Conservation (phyloP, 2,113 vertebrate species). For the Pterocles burchelli region DNA sequence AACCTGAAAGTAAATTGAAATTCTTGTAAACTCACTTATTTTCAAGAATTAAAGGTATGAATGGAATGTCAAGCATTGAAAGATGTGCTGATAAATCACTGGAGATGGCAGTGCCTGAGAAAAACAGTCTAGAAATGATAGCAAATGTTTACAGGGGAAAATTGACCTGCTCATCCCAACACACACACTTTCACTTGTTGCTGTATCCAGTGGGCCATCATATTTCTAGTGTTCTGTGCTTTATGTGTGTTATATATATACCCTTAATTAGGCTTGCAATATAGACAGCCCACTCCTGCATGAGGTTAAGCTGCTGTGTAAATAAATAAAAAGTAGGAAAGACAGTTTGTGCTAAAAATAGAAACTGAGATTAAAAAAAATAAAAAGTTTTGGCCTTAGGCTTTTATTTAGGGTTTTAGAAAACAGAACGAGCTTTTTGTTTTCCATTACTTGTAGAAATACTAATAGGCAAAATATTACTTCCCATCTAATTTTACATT, state of each 20-base stretch:
- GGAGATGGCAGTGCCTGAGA: background rate
- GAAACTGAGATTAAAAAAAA: constrained; percentile 6
- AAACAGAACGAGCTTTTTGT: constrained; percentile 17
- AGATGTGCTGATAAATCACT: background rate
- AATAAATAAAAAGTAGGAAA: background rate
- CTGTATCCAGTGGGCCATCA: background rate
- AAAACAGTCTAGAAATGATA: background rate
- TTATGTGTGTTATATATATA: background rate
- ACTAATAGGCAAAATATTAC: background rate
- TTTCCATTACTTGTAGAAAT: constrained; percentile 31
- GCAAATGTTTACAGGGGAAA: background rate
- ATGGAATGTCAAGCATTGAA: background rate
- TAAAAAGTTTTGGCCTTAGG: background rate
- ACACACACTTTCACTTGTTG: background rate
- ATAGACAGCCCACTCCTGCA: background rate
- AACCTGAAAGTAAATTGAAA: background rate
- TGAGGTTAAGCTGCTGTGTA: background rate
- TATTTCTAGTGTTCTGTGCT: background rate
- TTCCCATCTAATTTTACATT: constrained; percentile 21
- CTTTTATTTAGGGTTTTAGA: constrained; percentile 17
- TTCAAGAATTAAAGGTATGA: background rate
- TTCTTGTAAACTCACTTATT: background rate
- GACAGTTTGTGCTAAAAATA: constrained; percentile 26
- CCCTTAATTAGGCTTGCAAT: background rate
- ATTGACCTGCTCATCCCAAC: background rate